Evolutionary conservation across 1,140 invertebrate genomes (phyloP).

Genomic region (Nilaparvata lugens): DNA sequence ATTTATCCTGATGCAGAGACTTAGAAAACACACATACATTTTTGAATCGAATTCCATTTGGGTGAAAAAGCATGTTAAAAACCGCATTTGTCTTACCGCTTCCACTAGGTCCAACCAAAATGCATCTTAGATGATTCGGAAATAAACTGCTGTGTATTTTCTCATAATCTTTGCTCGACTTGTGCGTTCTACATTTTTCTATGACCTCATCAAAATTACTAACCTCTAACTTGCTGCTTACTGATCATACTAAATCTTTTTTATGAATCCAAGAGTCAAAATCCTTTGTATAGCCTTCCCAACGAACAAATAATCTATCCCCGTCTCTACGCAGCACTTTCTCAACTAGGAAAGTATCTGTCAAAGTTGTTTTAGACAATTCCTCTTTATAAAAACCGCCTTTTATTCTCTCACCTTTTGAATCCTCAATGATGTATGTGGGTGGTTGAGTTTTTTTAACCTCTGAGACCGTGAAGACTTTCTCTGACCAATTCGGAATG

Average conservation of each 20-base stretch:
- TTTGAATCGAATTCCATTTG: conserved; percentile 33
- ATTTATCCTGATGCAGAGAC: conserved; percentile 33
- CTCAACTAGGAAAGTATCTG: conserved; percentile 30
- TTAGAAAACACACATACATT: conserved; percentile 36
- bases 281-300: conserved; percentile 29
- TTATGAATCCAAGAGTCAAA: conserved; percentile 32
- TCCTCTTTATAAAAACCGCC: conserved; percentile 30
- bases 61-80: conserved; percentile 26
- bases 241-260: conserved; percentile 10
- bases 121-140: conserved; percentile 24
- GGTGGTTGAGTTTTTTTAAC: conserved; percentile 16
- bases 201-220: not conserved
- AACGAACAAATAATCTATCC: conserved; percentile 32
- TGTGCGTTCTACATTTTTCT: not conserved
- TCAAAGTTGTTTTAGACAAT: conserved; percentile 25
- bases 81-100: conserved; percentile 36
- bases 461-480: conserved; percentile 16
- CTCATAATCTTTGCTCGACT: not conserved
- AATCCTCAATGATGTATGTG: conserved; percentile 20
- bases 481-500: conserved; percentile 15
- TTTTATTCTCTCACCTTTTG: conserved; percentile 16
- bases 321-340: conserved; percentile 28
- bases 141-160: conserved; percentile 22
- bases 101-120: conserved; percentile 29
- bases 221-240: not conserved